Evolutionary conservation across 64 coral and sea anemone species (phyloP), one percentile per base, ranked within the genome.

Genomic region (Pocillopora damicornis): DNA sequence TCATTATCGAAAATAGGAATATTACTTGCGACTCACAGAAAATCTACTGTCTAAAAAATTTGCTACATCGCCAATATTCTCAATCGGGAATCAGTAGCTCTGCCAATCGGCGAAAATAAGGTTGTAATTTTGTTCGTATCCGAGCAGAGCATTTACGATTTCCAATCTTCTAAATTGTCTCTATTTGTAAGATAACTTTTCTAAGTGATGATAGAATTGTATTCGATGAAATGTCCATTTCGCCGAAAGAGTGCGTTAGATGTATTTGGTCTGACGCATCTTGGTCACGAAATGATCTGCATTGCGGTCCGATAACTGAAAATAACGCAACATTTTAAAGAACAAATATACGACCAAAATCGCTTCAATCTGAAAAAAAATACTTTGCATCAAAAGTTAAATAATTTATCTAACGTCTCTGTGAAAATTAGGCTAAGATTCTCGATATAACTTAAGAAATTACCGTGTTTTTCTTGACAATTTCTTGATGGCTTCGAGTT

Each of bases 291-390:
- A 17, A 78, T 37, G 37, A 45, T 18, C 7, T 45, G 58, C 37
- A 78, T 78, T 78, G 76, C 42, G 22, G 76, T 78, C 42, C 42
- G 42, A 78, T 37, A 11, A 17, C 7, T 58, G 35, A 78, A 58
- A 78, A 78, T 78, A 78, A 78, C 76, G 42, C 76, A 78, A 17
- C 30, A 78, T 78, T 78, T 78, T 78, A 16, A 78, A 78, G 18
- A 78, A 58, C 76, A 78, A 78, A 78, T 58, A 42, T 38, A 58
- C 76, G 45, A 23, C 1, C 2, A 22, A 78, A 30, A 78, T 22
- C 14, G 76, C 37, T 51, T 59, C 76, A 18, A 22, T 78, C 42
- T 51, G 42, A 17, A 22, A 15, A 37, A 37, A 78, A 78, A 58
- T 78, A 78, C 42, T 22, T 0, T 5, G 58, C 10, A 78, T 38